Conservation (phyloP, 1,140 invertebrate genomes). For the Phenacoccus solenopsis region DNA sequence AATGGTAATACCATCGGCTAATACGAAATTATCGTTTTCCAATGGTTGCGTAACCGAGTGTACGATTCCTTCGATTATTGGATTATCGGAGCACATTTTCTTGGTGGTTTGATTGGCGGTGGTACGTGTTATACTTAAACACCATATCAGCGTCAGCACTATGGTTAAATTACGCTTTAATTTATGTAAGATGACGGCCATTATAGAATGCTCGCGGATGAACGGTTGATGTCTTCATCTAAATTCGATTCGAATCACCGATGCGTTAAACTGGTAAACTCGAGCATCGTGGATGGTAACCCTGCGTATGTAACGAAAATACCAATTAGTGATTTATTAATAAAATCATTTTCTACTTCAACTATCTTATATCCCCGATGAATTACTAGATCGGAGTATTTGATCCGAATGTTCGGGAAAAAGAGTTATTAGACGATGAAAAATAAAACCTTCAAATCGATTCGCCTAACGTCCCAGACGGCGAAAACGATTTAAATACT, state of each 20-base stretch:
- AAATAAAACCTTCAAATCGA: no score
- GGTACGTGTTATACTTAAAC: not conserved
- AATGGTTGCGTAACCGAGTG: not conserved
- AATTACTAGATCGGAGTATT: no score
- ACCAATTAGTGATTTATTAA: no score
- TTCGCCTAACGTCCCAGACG: no score
- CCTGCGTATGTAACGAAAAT: no score
- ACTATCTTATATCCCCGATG: no score
- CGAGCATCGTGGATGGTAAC: not conserved
- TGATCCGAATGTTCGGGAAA: no score
- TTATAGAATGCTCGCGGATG: not conserved
- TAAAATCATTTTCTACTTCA: no score
- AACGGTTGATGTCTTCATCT: not conserved
- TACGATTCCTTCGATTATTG: not conserved
- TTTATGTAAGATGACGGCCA: slow-evolving; percentile 13
- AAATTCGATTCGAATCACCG: not conserved
- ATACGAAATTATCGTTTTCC: not conserved
- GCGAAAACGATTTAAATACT: not conserved
- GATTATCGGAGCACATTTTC: not conserved
- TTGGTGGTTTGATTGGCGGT: not conserved
- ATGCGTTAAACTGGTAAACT: not conserved
- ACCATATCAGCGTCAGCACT: slow-evolving; percentile 5
- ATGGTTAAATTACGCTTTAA: not conserved
- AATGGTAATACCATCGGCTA: not conserved
- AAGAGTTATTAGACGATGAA: no score